Conservation (phyloP, 1,140 invertebrate genomes). For the Drosophila trapezifrons region DNA sequence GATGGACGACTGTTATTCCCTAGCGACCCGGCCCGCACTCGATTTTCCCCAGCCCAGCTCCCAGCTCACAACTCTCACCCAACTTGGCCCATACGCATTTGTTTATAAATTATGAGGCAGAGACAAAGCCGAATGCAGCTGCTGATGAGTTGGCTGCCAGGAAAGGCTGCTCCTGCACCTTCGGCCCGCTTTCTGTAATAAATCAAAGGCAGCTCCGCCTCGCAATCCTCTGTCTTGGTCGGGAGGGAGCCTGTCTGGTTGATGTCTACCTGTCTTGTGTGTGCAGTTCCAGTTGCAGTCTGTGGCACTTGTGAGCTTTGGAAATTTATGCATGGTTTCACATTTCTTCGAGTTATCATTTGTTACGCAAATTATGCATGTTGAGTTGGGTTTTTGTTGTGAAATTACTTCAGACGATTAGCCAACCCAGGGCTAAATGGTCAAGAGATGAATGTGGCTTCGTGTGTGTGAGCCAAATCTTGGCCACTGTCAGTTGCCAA, state of each 20-base stretch:
- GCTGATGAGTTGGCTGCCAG: conserved; percentile 66
- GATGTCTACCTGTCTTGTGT: conserved; percentile 43
- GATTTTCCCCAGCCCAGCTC: not conserved
- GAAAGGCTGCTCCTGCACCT: conserved; percentile 36
- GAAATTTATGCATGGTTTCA: conserved; percentile 80
- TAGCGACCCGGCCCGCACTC: conserved; percentile 4
- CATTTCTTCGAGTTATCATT: conserved; percentile 83
- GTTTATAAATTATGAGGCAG: conserved; percentile 75
- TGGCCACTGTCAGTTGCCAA: conserved; percentile 44
- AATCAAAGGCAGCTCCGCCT: conserved; percentile 71
- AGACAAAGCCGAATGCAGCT: conserved; percentile 73
- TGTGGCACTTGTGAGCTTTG: conserved; percentile 54
- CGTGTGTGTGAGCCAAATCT: conserved; percentile 19
- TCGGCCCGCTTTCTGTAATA: conserved; percentile 54
- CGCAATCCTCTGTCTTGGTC: conserved; percentile 60
- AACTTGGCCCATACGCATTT: conserved; percentile 44
- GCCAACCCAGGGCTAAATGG: conserved; percentile 60
- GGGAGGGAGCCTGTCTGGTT: conserved; percentile 49
- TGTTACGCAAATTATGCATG: conserved; percentile 81
- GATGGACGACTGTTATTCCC: conserved; percentile 51
- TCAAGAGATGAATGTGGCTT: conserved; percentile 31
- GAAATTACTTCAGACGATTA: conserved; percentile 73
- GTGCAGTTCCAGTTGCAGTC: conserved; percentile 54
- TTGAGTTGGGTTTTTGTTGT: conserved; percentile 76
- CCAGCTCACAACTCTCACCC: conserved; percentile 3